phyloP scores from a whole-genome alignment of 1,140 invertebrate species.

The Zaprionus camerounensis region DNA sequence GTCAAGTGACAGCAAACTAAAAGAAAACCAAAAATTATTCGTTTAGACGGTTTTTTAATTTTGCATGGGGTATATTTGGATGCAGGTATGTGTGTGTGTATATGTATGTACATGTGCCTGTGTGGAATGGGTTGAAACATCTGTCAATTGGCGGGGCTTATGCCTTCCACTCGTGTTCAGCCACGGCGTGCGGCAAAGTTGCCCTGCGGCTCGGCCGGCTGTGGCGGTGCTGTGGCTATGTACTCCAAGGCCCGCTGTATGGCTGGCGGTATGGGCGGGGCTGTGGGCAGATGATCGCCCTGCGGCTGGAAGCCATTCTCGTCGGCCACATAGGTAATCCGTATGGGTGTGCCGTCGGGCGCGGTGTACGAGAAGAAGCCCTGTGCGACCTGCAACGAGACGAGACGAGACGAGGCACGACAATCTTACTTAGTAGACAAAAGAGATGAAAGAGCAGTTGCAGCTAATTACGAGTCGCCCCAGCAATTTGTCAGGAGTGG shows the following conservation, averaged over 20 bases:
- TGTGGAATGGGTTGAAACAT: background rate
- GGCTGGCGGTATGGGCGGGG: conserved; percentile 88
- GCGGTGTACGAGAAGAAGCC: conserved; percentile 90
- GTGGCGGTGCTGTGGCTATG: conserved; percentile 85
- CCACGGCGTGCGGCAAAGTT: conserved; percentile 56
- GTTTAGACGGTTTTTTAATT: conserved; percentile 32
- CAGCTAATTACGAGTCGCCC: conserved; percentile 24
- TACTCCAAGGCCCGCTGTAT: conserved; percentile 88
- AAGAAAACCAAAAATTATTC: background rate
- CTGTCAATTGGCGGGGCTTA: background rate
- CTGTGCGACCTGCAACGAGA: conserved; percentile 85
- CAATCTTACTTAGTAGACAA: background rate
- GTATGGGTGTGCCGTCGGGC: conserved; percentile 89
- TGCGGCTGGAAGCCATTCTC: conserved; percentile 89
- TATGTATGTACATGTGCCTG: conserved; percentile 1
- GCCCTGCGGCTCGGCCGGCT: conserved; percentile 57
- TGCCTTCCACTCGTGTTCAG: conserved; percentile 24
- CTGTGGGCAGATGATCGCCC: conserved; percentile 87
- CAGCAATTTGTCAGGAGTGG: conserved; percentile 35
- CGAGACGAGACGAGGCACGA: conserved; percentile 7
- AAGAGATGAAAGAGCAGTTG: conserved; percentile 28
- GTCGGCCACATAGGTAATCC: conserved; percentile 90
- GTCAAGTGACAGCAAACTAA: conserved; percentile 2
- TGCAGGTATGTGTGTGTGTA: conserved; percentile 16
- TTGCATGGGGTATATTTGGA: conserved; percentile 12